phyloP scores from a whole-genome alignment of 2,113 vertebrate genomes.

The Nycticebus coucang region DNA sequence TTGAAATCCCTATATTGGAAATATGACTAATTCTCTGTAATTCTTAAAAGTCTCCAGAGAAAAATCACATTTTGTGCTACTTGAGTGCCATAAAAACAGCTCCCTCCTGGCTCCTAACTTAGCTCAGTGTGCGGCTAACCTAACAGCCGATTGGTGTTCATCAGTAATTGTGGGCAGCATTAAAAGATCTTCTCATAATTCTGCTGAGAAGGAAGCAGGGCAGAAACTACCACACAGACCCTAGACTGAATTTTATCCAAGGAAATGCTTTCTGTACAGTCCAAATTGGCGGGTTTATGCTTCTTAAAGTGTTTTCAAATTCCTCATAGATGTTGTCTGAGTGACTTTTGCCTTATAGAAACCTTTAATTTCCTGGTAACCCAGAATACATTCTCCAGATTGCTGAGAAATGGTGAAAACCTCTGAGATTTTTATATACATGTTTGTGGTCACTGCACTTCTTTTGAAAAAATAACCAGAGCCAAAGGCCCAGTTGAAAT shows the following conservation, averaged over 20 bases:
- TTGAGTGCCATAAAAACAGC: constrained; percentile 74
- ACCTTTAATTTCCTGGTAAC: not conserved
- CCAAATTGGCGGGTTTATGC: not conserved
- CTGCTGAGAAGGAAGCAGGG: constrained; percentile 34
- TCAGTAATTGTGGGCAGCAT: constrained; percentile 25
- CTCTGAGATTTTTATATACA: not conserved
- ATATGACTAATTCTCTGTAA: constrained; percentile 81
- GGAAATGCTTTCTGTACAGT: constrained; percentile 50
- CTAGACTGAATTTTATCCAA: not conserved
- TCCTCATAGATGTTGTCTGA: not conserved
- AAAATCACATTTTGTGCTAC: constrained; percentile 78
- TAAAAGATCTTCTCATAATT: constrained; percentile 58
- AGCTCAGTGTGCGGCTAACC: constrained; percentile 56
- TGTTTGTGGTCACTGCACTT: not conserved
- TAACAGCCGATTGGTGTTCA: constrained; percentile 44
- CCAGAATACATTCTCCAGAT: not conserved
- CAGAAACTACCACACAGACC: not conserved
- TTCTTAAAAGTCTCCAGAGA: constrained; percentile 81
- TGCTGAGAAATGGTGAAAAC: not conserved
- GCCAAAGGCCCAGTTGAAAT: constrained; percentile 19
- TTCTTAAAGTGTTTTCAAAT: constrained; percentile 34
- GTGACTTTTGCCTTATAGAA: not conserved
- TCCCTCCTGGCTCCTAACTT: constrained; percentile 66
- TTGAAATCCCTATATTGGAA: constrained; percentile 77
- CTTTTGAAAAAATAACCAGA: not conserved